Evolutionary conservation across 2,113 vertebrate genomes (phyloP).

Genomic region (Formicarius rufipectus): DNA sequence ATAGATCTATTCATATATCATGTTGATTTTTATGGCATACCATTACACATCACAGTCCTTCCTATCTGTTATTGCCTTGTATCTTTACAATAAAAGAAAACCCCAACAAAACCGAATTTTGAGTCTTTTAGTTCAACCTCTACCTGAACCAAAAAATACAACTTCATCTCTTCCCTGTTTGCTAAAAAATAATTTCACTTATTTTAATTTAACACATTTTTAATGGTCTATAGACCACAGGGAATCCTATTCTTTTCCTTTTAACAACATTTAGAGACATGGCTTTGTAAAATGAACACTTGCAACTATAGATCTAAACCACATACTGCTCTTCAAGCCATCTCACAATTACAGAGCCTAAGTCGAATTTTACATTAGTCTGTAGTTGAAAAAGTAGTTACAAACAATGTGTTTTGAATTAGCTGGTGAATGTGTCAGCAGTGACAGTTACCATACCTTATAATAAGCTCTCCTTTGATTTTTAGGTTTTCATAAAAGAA

Average conservation of each 20-base stretch:
- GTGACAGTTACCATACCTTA: slow-evolving; percentile 47
- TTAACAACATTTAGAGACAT: neutral
- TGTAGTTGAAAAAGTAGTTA: slow-evolving; percentile 59
- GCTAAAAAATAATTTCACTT: neutral
- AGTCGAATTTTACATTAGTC: slow-evolving; percentile 59
- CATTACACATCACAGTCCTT: neutral
- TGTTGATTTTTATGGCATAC: neutral
- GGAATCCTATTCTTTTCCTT: neutral
- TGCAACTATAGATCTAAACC: slow-evolving; percentile 44
- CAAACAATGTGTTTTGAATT: slow-evolving; percentile 72
- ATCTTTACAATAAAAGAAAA: neutral
- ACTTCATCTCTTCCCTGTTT: neutral
- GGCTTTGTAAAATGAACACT: neutral
- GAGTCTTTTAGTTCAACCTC: neutral
- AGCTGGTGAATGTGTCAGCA: slow-evolving; percentile 67
- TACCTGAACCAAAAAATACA: neutral
- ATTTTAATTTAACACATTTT: neutral
- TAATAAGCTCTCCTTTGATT: slow-evolving; percentile 62
- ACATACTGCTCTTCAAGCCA: slow-evolving; percentile 27
- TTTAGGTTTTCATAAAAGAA: slow-evolving; percentile 9
- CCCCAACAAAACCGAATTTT: neutral
- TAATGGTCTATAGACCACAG: neutral
- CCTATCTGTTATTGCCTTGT: neutral
- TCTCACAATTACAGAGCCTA: slow-evolving; percentile 68
- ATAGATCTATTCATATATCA: neutral